Evolutionary conservation across 1,140 invertebrate species (phyloP).

Genomic region (Tachypleus tridentatus): DNA sequence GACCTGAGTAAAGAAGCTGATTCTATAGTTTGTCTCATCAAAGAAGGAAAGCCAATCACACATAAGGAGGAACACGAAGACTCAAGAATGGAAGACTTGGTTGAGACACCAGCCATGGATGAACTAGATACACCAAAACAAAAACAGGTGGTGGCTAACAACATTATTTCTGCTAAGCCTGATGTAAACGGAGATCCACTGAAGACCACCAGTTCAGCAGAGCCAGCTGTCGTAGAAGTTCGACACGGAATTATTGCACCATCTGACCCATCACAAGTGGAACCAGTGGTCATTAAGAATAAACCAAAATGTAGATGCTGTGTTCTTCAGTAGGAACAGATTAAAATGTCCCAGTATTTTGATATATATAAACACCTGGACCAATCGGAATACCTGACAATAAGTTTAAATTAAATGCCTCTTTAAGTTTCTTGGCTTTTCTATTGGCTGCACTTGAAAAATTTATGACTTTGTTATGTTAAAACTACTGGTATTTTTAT

Average conservation of each 20-base stretch:
- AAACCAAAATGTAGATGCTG: conserved; percentile 8
- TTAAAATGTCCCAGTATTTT: too few relatives aligned
- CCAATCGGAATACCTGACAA: too few relatives aligned
- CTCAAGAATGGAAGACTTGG: too few relatives aligned
- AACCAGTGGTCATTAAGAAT: conserved; percentile 8
- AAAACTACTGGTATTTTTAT: too few relatives aligned
- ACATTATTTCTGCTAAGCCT: background rate
- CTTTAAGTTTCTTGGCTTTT: too few relatives aligned
- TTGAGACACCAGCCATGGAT: conserved; percentile 3
- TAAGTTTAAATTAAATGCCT: too few relatives aligned
- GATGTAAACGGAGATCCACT: conserved; percentile 6
- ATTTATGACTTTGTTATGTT: too few relatives aligned
- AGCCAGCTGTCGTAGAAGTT: conserved; percentile 48
- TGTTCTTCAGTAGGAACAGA: conserved; percentile 4
- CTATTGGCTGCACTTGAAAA: too few relatives aligned
- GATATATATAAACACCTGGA: too few relatives aligned
- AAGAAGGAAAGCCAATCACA: conserved; percentile 68
- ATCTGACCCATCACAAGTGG: conserved; percentile 55
- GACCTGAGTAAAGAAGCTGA: conserved; percentile 87
- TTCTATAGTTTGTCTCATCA: conserved; percentile 86
- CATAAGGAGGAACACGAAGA: conserved; percentile 24
- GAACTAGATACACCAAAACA: background rate
- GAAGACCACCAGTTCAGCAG: background rate
- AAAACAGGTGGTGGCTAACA: background rate
- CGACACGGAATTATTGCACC: conserved; percentile 52